Evolutionary conservation across 1,140 invertebrate species (phyloP), one percentile per base, ranked within the genome.

Genomic region (Calephelis virginiensis): DNA sequence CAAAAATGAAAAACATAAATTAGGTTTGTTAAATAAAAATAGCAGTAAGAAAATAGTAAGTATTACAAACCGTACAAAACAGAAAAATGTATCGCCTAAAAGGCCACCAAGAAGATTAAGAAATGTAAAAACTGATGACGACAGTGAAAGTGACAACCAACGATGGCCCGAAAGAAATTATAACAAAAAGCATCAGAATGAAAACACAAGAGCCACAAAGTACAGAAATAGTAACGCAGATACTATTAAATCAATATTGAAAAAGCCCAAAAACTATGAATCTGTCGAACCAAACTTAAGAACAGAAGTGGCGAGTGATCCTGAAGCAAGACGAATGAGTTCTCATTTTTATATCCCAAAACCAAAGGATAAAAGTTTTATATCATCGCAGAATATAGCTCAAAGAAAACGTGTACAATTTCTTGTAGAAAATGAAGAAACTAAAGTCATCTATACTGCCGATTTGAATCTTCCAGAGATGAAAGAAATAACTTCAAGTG

Each of bases 271-370:
- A 82, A 83, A 75, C 66, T 86, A 86, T 60, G 81, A 83, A 64
- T 68, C 61, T 11, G 75, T 72, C 69, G 81, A 86, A 40, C 64
- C 69, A 1, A 74, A 62, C 53, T 47, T 64, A 12, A 89, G 80
- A 83, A 64, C 59, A 45, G 82, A 89, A 67, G 75, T 70, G 62
- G 72, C 79, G 10, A 85, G 86, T 70, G 81, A 89, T 69, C 78
- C 79, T 78, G 77, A 75, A 80, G 84, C 46, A 78, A 61, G n/a
- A 88, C 84, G 78, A 77, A 66, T 76, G 49, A 92, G 92, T 79
- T 92, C 94, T 69, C 92, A 93, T 75, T 95, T 95, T 92, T 95
- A 95, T 81, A 85, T 95, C 70, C 94, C 94, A 8, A 92, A 94
- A 72, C 94, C 94, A 66, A 91, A 82, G 75, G 86, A 83, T 68